Evolutionary conservation across 2,888 invertebrate genomes (phyloP).

Genomic region (Herminia tarsipennalis): DNA sequence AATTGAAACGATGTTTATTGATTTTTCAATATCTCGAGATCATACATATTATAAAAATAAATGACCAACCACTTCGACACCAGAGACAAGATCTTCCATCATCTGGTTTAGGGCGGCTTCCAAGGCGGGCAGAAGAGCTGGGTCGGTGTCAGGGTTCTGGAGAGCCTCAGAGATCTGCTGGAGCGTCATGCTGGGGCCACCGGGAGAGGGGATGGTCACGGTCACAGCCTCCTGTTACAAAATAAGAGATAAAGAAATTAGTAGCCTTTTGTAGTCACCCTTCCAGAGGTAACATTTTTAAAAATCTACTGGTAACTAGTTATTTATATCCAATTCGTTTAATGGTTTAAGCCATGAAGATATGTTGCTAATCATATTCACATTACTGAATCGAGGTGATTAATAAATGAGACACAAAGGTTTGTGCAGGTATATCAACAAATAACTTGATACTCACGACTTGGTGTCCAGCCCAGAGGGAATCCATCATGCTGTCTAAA

Average conservation of each 20-base stretch:
- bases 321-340: too few species aligned
- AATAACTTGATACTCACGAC: constrained; percentile 56
- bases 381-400: not conserved
- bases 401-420: too few species aligned
- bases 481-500: constrained; percentile 55
- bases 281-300: too few species aligned
- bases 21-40: constrained; percentile 11
- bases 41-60: not conserved
- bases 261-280: too few species aligned
- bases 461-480: constrained; percentile 48
- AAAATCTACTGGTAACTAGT: too few species aligned
- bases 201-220: constrained; percentile 48
- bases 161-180: constrained; percentile 56
- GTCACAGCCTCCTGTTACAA: constrained; percentile 35
- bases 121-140: constrained; percentile 54
- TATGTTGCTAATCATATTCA: too few species aligned
- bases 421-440: too few species aligned
- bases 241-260: not conserved
- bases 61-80: constrained; percentile 16
- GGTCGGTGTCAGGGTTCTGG: constrained; percentile 53
- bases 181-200: constrained; percentile 55
- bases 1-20: too few species aligned
- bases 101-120: constrained; percentile 59
- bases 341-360: too few species aligned
- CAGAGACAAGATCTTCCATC: constrained; percentile 51